A percentile compares a stretch with the other conserved stretches of the same genome.
Evolutionary conservation across 2,888 invertebrate species (phyloP).

Genomic region (Cheilosia vernalis): DNA sequence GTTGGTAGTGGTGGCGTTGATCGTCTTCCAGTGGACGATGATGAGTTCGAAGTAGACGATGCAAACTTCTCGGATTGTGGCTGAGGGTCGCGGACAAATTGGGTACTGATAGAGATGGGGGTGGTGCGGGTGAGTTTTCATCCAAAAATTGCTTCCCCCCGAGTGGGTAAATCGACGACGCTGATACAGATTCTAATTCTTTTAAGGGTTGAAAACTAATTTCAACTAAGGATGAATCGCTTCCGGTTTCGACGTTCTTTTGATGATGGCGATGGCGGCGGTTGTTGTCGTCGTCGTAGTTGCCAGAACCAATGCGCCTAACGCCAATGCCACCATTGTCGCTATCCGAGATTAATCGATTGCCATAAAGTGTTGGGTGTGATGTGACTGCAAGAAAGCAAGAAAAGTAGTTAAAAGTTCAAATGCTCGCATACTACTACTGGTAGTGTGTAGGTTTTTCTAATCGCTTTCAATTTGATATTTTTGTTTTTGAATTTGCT

Average conservation of each 20-base stretch:
- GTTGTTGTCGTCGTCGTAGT: constrained; percentile 36
- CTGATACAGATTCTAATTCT: constrained; percentile 69
- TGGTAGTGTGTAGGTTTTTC: constrained; percentile 34
- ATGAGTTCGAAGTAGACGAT: constrained; percentile 51
- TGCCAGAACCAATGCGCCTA: constrained; percentile 13
- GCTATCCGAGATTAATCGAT: constrained; percentile 62
- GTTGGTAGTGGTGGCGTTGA: constrained; percentile 42
- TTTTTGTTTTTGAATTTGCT: constrained; percentile 41
- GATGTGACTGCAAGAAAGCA: constrained; percentile 64
- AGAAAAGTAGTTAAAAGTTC: constrained; percentile 70
- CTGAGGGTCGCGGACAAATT: constrained; percentile 26
- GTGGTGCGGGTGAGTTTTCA: constrained; percentile 21
- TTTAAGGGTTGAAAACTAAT: constrained; percentile 76
- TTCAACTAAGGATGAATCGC: constrained; percentile 74
- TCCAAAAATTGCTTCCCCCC: constrained; percentile 51
- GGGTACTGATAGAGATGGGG: constrained; percentile 8
- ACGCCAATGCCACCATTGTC: constrained; percentile 4
- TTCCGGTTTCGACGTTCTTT: constrained; percentile 72
- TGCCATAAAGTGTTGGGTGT: constrained; percentile 61
- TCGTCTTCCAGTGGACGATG: constrained; percentile 20
- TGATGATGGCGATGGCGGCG: constrained; percentile 53
- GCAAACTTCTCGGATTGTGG: constrained; percentile 33
- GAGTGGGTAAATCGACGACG: constrained; percentile 35
- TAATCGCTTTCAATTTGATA: constrained; percentile 49
- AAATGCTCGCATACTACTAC: constrained; percentile 8